These are phyloP conservation scores for Macquaria ambigua DNA, from an alignment of 2,113 vertebrate species.

Conservation along the genomic window DNA sequence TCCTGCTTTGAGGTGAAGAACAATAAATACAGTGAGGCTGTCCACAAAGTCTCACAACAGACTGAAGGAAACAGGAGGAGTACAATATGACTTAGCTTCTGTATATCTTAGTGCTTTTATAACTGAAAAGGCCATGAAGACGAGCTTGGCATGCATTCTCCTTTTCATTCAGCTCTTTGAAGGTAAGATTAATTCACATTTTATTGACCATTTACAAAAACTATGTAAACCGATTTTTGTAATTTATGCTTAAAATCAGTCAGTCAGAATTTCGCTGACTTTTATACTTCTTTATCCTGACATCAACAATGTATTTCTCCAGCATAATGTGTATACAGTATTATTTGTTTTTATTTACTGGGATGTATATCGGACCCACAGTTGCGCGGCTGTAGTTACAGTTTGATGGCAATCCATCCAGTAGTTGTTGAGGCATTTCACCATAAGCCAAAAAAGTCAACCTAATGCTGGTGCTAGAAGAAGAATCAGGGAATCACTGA, in stretches of 20 bases:
- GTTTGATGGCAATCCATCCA: too few species aligned
- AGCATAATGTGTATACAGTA: neutral
- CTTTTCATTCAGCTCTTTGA: slow-evolving; percentile 58
- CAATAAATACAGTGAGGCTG: slow-evolving; percentile 39
- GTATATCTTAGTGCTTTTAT: neutral
- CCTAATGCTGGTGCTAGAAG: too few species aligned
- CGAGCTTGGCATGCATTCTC: slow-evolving; percentile 12
- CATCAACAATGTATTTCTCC: too few species aligned
- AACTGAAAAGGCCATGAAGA: slow-evolving; percentile 49
- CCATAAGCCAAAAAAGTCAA: too few species aligned
- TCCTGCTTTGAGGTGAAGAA: slow-evolving; percentile 64
- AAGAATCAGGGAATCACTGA: too few species aligned
- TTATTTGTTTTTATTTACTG: neutral
- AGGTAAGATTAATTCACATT: slow-evolving; percentile 53
- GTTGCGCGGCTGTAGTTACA: too few species aligned
- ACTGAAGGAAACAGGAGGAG: slow-evolving; percentile 41
- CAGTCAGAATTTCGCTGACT: neutral
- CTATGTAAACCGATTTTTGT: neutral
- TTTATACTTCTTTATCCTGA: neutral
- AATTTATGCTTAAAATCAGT: neutral
- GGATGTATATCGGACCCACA: neutral
- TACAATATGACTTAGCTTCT: neutral
- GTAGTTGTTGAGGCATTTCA: too few species aligned
- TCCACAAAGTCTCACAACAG: slow-evolving; percentile 3
- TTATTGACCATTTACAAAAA: neutral